phyloP scores from a whole-genome alignment of 2,888 invertebrate genomes.

The Acanthopleura granulata region DNA sequence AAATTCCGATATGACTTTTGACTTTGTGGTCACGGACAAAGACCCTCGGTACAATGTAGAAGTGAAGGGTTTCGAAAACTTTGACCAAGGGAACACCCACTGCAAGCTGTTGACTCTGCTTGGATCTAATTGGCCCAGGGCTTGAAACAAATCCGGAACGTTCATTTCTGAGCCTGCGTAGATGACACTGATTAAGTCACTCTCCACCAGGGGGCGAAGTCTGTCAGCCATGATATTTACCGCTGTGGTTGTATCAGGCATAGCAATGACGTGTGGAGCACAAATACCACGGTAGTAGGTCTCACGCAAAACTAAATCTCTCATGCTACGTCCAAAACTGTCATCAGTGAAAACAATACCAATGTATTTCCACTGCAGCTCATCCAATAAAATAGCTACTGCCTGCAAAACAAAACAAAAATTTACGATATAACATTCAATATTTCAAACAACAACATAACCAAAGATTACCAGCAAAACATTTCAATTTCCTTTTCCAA shows the following conservation, averaged over 20 bases:
- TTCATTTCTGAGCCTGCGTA: not conserved
- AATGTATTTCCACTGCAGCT: not conserved
- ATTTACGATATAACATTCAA: too few relatives aligned
- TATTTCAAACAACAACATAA: too few relatives aligned
- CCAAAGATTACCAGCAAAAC: too few relatives aligned
- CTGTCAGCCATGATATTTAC: not conserved
- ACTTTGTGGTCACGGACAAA: not conserved
- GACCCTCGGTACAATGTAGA: not conserved
- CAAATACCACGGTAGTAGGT: not conserved
- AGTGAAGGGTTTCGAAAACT: not conserved
- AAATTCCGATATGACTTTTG: not conserved
- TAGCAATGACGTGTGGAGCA: not conserved
- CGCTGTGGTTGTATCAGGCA: not conserved
- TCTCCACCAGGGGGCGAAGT: not conserved
- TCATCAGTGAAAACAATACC: conserved; percentile 15
- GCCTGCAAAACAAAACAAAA: not conserved
- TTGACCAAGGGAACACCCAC: not conserved
- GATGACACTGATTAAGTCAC: not conserved
- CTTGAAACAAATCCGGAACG: not conserved
- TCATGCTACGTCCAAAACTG: not conserved
- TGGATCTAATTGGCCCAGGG: not conserved
- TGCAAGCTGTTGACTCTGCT: not conserved
- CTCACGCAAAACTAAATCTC: not conserved
- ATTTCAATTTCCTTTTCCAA: too few relatives aligned
- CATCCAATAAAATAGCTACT: not conserved